phyloP scores from a whole-genome alignment of 2,888 invertebrate species.

The Drosophila picticornis region DNA sequence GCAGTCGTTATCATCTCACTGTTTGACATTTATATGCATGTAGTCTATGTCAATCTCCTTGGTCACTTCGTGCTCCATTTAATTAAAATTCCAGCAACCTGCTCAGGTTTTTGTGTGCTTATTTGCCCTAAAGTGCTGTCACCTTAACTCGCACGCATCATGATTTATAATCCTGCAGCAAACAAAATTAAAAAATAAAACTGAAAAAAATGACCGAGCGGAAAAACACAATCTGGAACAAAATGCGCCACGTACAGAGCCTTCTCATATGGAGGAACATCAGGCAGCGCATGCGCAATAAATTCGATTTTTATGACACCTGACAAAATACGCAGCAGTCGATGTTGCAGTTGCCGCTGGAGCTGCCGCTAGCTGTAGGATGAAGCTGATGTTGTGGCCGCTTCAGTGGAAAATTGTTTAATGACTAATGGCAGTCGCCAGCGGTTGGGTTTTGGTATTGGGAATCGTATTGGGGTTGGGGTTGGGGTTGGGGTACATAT shows the following conservation, averaged over 20 bases:
- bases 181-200: constrained; percentile 74
- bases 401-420: constrained; percentile 77
- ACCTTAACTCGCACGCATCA: constrained; percentile 77
- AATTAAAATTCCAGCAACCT: constrained; percentile 76
- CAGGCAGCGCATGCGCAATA: constrained; percentile 83
- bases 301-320: constrained; percentile 84
- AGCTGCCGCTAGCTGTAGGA: constrained; percentile 30
- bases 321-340: constrained; percentile 82
- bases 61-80: constrained; percentile 62
- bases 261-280: constrained; percentile 41
- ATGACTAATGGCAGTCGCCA: constrained; percentile 73
- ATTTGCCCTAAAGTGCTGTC: constrained; percentile 80
- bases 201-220: constrained; percentile 22
- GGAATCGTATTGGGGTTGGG: constrained; percentile 14
- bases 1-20: constrained; percentile 7
- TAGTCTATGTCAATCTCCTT: constrained; percentile 15
- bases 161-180: constrained; percentile 73
- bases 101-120: constrained; percentile 60
- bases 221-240: constrained; percentile 30
- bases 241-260: constrained; percentile 31
- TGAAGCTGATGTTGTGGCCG: constrained; percentile 58
- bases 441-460: constrained; percentile 15
- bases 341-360: constrained; percentile 41
- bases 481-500: constrained; percentile 11
- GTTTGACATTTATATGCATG: constrained; percentile 32